These are phyloP conservation scores for Platyscapa corneri DNA, from an alignment of 1,140 invertebrate species.

Conservation along the genomic window DNA sequence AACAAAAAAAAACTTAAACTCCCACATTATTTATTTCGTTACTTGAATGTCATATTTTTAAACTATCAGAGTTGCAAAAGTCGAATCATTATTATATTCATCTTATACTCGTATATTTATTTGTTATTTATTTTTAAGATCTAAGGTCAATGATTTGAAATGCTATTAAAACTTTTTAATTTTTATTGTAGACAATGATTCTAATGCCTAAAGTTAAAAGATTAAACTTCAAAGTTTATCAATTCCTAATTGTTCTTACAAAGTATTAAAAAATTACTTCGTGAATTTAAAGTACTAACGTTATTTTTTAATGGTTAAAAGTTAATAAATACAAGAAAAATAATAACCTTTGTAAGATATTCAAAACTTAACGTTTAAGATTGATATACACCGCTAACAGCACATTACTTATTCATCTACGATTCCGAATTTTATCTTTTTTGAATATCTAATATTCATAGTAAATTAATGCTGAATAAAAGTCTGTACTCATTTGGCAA, in stretches of 20 bases:
- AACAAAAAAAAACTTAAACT: constrained; percentile 3
- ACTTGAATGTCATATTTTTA: background rate
- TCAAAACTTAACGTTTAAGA: background rate
- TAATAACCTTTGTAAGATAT: background rate
- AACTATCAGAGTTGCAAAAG: constrained; percentile 8
- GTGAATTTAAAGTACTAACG: background rate
- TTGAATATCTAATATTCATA: constrained; percentile 24
- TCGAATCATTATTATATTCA: background rate
- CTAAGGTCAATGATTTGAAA: constrained; percentile 17
- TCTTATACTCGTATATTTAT: background rate
- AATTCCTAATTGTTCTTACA: constrained; percentile 36
- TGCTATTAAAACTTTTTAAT: background rate
- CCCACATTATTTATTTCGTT: background rate
- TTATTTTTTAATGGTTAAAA: background rate
- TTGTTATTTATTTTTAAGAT: constrained; percentile 5
- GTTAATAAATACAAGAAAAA: background rate
- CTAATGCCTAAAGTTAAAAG: constrained; percentile 15
- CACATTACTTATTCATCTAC: background rate
- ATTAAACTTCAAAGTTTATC: constrained; percentile 13
- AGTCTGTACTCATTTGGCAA: constrained; percentile 52
- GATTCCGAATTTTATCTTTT: constrained; percentile 19
- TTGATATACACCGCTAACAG: background rate
- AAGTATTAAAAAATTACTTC: background rate
- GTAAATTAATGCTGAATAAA: constrained; percentile 23
- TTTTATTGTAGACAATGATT: constrained; percentile 4